phyloP scores from a whole-genome alignment of 2,113 vertebrate species.

The Manacus vitellinus region DNA sequence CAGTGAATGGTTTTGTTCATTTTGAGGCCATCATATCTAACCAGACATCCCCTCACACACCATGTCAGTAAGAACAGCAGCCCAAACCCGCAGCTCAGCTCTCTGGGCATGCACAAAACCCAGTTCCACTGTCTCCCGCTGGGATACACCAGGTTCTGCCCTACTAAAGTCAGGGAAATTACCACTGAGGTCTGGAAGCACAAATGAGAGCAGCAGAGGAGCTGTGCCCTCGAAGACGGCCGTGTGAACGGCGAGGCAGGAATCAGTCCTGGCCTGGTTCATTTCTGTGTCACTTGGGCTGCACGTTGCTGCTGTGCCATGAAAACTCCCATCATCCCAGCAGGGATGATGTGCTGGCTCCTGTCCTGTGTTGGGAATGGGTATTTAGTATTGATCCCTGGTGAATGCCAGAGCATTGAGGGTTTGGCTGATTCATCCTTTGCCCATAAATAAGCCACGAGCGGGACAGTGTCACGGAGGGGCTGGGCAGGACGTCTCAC shows the following conservation, averaged over 20 bases:
- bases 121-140: not conserved
- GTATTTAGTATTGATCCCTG: not conserved
- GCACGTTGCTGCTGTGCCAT: not conserved
- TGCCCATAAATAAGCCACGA: not conserved
- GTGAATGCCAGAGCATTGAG: not conserved
- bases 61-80: not conserved
- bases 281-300: not conserved
- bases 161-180: conserved; percentile 30
- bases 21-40: not conserved
- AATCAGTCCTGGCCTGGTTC: not conserved
- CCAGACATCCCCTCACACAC: not conserved
- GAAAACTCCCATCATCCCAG: not conserved
- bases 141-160: conserved; percentile 2
- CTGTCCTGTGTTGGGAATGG: not conserved
- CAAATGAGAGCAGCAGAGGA: conserved; percentile 38
- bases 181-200: not conserved
- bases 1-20: not conserved
- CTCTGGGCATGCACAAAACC: not conserved
- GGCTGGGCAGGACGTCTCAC: not conserved
- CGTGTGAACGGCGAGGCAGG: not conserved
- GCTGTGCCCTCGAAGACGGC: not conserved
- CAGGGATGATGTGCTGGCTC: not conserved
- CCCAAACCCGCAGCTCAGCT: not conserved
- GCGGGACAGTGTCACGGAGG: not conserved
- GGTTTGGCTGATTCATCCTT: not conserved